These are phyloP conservation scores for Pyrochroa serraticornis DNA, from an alignment of 2,888 invertebrate species.

Conservation along the genomic window DNA sequence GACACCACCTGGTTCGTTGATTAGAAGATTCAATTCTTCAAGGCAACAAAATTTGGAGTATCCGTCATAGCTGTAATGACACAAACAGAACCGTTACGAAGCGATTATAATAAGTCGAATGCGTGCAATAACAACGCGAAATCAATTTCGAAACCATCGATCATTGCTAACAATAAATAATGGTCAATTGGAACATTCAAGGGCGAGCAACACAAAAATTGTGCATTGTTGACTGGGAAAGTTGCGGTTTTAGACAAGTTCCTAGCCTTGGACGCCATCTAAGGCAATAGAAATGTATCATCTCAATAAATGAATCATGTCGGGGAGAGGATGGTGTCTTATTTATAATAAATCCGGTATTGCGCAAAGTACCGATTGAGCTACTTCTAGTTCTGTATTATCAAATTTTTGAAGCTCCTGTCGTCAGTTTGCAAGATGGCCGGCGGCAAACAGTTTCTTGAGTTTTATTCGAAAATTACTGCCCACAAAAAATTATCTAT, in stretches of 20 bases:
- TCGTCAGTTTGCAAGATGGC: too few species aligned
- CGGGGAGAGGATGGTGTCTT: conserved; percentile 1
- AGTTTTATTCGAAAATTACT: too few species aligned
- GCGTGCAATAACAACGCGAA: conserved; percentile 10
- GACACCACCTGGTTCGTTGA: too few species aligned
- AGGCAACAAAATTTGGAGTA: too few species aligned
- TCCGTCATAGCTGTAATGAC: conserved; percentile 11
- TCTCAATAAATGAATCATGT: conserved; percentile 17
- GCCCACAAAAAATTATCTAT: too few species aligned
- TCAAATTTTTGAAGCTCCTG: too few species aligned
- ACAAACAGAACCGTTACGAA: conserved; percentile 19
- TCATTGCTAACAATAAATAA: conserved; percentile 23
- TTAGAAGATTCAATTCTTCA: too few species aligned
- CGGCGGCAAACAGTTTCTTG: too few species aligned
- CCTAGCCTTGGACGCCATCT: conserved; percentile 12
- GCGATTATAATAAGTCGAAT: conserved; percentile 11
- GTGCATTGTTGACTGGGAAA: conserved; percentile 21
- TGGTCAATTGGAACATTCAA: conserved; percentile 12
- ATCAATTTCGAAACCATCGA: conserved; percentile 25
- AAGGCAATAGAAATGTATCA: conserved; percentile 21
- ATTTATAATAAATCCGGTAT: conserved; percentile 1
- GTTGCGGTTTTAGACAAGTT: conserved; percentile 21
- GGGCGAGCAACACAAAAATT: conserved; percentile 16
- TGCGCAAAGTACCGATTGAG: too few species aligned
- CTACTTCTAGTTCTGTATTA: too few species aligned